Percentiles rank a stretch among this genome's conserved stretches.
These are phyloP conservation scores for Xylota segnis DNA, from an alignment of 2,888 invertebrate species.

Conservation along the genomic window DNA sequence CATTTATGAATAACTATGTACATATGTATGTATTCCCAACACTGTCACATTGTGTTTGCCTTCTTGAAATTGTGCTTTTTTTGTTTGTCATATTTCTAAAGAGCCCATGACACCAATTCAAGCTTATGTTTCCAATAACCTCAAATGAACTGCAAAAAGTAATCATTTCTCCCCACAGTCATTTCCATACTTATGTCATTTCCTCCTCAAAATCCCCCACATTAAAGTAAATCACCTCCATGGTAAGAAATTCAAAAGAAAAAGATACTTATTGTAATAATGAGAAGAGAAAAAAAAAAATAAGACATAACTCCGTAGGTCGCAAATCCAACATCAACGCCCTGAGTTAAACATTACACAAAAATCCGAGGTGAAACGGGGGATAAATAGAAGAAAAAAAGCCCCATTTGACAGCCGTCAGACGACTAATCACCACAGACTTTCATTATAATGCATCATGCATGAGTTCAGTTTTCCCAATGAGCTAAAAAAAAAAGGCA, in stretches of 20 bases:
- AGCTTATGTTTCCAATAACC: constrained; percentile 35
- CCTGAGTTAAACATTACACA: background rate
- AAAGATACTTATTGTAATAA: background rate
- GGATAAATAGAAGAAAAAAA: background rate
- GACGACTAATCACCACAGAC: constrained; percentile 29
- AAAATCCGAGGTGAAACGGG: background rate
- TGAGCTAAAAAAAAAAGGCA: constrained; percentile 13
- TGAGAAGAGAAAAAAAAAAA: background rate
- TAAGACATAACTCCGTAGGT: background rate
- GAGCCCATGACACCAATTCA: constrained; percentile 45
- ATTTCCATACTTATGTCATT: constrained; percentile 10
- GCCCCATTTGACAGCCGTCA: constrained; percentile 13
- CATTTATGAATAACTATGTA: no score
- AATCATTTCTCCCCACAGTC: background rate
- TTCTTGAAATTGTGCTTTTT: constrained; percentile 20
- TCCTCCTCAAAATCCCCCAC: constrained; percentile 14
- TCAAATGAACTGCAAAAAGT: constrained; percentile 19
- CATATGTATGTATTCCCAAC: no score
- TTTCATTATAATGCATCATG: constrained; percentile 22
- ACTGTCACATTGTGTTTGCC: constrained; percentile 5
- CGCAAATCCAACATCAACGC: constrained; percentile 15
- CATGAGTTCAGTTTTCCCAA: constrained; percentile 24
- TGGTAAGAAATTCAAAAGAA: background rate
- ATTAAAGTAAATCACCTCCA: constrained; percentile 12
- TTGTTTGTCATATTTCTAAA: constrained; percentile 19